Evolutionary conservation across 2,113 vertebrate genomes (phyloP).

Genomic region (Bubalus kerabau): DNA sequence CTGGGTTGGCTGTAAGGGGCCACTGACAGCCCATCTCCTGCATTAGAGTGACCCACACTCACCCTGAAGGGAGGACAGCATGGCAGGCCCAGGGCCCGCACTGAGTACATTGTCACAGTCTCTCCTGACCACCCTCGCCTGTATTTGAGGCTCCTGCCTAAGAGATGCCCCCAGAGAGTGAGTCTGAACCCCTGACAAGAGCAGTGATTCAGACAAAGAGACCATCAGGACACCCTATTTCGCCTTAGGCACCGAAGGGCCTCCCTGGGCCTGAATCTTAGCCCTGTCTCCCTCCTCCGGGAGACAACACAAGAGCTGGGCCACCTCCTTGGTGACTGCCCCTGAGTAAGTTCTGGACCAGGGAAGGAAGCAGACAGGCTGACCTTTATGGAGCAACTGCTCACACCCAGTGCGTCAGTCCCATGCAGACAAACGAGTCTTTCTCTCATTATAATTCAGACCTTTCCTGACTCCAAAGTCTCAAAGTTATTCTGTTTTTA

Average conservation of each 20-base stretch:
- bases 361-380: background rate
- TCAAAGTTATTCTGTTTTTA: background rate
- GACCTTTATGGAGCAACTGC: background rate
- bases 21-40: background rate
- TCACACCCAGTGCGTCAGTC: background rate
- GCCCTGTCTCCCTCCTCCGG: background rate
- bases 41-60: background rate
- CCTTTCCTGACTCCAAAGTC: background rate
- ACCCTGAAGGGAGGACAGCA: background rate
- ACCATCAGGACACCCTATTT: too few relatives aligned
- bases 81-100: fast-evolving
- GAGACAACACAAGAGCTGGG: background rate
- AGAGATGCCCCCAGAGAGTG: background rate
- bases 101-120: background rate
- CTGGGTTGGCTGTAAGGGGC: background rate
- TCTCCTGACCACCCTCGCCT: background rate
- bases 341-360: background rate
- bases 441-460: background rate
- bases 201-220: background rate
- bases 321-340: background rate
- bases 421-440: background rate
- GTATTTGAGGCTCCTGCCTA: background rate
- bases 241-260: too few relatives aligned
- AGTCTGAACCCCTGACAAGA: background rate
- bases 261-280: background rate